These are phyloP conservation scores for Nerophis ophidion DNA, from an alignment of 2,113 vertebrate genomes.

Conservation along the genomic window DNA sequence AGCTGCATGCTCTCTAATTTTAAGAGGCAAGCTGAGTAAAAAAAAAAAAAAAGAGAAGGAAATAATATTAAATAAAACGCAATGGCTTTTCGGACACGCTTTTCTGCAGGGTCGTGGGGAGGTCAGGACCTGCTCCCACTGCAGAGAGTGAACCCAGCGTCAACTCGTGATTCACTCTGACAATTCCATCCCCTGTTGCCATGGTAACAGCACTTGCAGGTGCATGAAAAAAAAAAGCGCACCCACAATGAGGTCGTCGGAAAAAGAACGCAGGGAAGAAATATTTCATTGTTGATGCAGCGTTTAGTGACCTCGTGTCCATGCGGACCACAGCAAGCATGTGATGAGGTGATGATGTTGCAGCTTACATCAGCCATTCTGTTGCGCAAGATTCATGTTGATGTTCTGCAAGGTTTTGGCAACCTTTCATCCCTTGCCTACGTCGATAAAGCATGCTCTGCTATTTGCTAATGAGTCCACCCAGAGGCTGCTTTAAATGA, in stretches of 20 bases:
- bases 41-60: conserved; percentile 1
- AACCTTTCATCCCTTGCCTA: conserved; percentile 4
- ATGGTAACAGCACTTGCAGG: conserved; percentile 42
- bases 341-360: conserved; percentile 7
- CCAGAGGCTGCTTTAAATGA: neutral
- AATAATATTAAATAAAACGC: conserved; percentile 18
- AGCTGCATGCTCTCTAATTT: conserved; percentile 73
- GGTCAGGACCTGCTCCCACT: conserved; percentile 31
- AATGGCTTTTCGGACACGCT: conserved; percentile 4
- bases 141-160: conserved; percentile 9
- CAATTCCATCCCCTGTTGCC: conserved; percentile 35
- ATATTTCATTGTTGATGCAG: conserved; percentile 1
- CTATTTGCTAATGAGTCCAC: conserved; percentile 6
- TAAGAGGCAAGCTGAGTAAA: conserved; percentile 35
- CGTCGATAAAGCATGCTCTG: conserved; percentile 25
- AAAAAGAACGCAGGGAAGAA: neutral
- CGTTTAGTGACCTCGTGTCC: neutral
- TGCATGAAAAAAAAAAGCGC: conserved; percentile 13
- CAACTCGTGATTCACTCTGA: conserved; percentile 30
- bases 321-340: neutral
- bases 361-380: neutral
- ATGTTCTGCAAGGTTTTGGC: conserved; percentile 23
- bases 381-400: conserved; percentile 29
- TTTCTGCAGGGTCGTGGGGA: conserved; percentile 13
- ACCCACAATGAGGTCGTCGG: conserved; percentile 6